Conservation (phyloP, 2,113 vertebrate genomes). For the Microtus oregoni region DNA sequence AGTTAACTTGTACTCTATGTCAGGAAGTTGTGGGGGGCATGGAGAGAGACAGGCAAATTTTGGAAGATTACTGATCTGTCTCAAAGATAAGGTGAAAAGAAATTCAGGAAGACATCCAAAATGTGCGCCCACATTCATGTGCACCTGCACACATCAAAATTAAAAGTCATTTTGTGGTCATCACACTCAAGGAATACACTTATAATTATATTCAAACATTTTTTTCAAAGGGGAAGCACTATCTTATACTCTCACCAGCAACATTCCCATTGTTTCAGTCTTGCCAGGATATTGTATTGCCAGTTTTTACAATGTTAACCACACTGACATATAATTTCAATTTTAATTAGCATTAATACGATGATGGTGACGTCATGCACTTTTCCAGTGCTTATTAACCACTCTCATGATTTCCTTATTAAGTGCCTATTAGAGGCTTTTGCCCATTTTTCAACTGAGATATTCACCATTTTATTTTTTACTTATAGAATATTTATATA, state of each 20-base stretch:
- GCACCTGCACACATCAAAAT: too few relatives aligned
- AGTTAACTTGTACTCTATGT: background rate
- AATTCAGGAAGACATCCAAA: too few relatives aligned
- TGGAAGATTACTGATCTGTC: background rate
- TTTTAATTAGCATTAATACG: slow-evolving; percentile 50
- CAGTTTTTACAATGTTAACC: background rate
- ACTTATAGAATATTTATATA: background rate
- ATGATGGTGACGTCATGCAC: background rate
- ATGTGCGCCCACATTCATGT: too few relatives aligned
- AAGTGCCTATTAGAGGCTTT: slow-evolving; percentile 16
- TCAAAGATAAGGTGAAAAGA: too few relatives aligned
- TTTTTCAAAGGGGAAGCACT: background rate
- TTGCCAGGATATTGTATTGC: background rate
- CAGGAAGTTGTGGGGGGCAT: too few relatives aligned
- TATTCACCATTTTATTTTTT: background rate
- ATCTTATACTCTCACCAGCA: background rate
- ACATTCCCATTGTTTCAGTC: background rate
- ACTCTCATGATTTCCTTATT: slow-evolving; percentile 4
- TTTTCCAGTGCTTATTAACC: background rate
- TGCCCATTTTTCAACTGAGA: slow-evolving; percentile 17
- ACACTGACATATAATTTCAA: background rate
- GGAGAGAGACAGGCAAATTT: background rate
- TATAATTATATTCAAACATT: background rate
- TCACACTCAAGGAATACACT: background rate
- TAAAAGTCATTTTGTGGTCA: too few relatives aligned